A percentile compares a stretch with the other conserved stretches of the same genome.
phyloP scores from a whole-genome alignment of 2,113 vertebrate genomes.

The Gambusia affinis region DNA sequence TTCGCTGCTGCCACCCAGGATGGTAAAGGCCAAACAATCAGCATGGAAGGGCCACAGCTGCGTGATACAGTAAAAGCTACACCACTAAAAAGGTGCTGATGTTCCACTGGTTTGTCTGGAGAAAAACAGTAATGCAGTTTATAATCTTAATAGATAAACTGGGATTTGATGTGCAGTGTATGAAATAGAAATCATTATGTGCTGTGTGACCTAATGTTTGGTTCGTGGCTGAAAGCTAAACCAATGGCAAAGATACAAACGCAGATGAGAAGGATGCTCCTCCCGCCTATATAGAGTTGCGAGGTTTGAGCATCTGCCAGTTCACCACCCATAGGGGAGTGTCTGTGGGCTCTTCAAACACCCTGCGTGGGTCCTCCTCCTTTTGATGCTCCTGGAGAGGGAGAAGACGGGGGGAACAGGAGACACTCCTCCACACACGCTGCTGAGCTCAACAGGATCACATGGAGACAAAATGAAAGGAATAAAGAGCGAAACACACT shows the following conservation, averaged over 20 bases:
- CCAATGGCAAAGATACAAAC: conserved; percentile 65
- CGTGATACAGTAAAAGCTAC: conserved; percentile 47
- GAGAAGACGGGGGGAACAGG: conserved; percentile 68
- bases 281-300: conserved; percentile 71
- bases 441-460: conserved; percentile 58
- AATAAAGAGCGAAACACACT: conserved; percentile 9
- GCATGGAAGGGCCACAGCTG: conserved; percentile 62
- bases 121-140: conserved; percentile 17
- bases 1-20: conserved; percentile 62
- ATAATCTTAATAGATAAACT: background rate
- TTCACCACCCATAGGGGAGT: conserved; percentile 79
- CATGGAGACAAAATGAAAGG: conserved; percentile 31
- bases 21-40: conserved; percentile 71
- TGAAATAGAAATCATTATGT: conserved; percentile 5
- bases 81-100: conserved; percentile 34
- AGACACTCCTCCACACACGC: conserved; percentile 75
- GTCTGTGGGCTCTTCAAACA: conserved; percentile 78
- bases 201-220: conserved; percentile 28
- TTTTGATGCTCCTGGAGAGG: conserved; percentile 80
- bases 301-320: conserved; percentile 80
- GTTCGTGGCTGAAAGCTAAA: conserved; percentile 37
- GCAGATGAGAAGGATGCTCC: conserved; percentile 72
- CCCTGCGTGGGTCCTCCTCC: conserved; percentile 77
- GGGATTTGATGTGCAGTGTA: background rate
- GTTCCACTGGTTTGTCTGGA: conserved; percentile 14